Base-by-base conservation (phyloP, 2,797 vertebrate genomes). In the Anolis apletophallus region DNA sequence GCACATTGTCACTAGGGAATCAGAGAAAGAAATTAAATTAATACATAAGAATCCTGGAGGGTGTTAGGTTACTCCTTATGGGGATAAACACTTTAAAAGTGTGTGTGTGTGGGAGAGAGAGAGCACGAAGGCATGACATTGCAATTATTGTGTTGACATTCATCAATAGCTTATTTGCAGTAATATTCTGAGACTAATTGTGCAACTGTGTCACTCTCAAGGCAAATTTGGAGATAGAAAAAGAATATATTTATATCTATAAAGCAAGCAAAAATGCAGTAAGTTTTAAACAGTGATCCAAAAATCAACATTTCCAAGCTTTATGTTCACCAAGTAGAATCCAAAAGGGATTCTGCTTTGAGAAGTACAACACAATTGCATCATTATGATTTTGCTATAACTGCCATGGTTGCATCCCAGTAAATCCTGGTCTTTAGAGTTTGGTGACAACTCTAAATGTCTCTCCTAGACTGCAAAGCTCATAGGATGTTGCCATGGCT, bases 151-250 rank as follows among this genome's bases (percentile, higher is more conserved):
- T 87, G 79, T 19, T 78, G 67, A 73, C 32, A 54, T 81, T 77
- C 61, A 72, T 32, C 64, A 76, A 17, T 84, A 57, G 67, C 75
- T 83, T 74, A 80, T 87, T 90, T 46, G 32, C 29, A 84, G 55
- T 87, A 91, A 52, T 85, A 90, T 88, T 88, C 76, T 88, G 83
- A 92, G 83, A 78, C 61, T 64, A 87, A 79, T 61, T 72, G 54
- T 2, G 91, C 26, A 76, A 34, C 17, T 64, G 21, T 91, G 80
- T 32, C 73, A 77, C 83, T 84, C 73, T n/a, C 78, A 29, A 84
- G 50, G 86, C 10, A 87, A 59, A n/a, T 14, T 11, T 57, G 23
- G 67, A 36, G 71, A 17, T 1, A 50, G 85, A 80, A 14, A 59
- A 90, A 64, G 61, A 64, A 69, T 91, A 88, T 80, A 73, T 26